These are phyloP conservation scores for Allophyes oxyacanthae DNA, from an alignment of 2,888 invertebrate genomes.

Conservation along the genomic window DNA sequence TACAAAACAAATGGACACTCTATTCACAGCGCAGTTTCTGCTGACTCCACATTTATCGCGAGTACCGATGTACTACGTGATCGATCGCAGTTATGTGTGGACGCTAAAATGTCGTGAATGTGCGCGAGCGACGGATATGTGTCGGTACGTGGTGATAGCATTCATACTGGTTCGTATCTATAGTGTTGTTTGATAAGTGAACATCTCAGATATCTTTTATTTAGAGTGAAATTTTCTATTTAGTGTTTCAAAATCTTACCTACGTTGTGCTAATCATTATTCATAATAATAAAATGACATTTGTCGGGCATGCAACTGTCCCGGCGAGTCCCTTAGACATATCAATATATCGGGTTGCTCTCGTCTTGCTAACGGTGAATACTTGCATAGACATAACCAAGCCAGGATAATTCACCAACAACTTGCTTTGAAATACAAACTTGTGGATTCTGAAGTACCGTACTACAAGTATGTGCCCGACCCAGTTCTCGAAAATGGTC, in stretches of 20 bases:
- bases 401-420: no score
- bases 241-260: neutral
- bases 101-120: constrained; percentile 72
- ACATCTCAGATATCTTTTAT: constrained; percentile 14
- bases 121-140: constrained; percentile 69
- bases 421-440: no score
- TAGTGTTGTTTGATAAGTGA: constrained; percentile 45
- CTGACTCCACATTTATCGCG: constrained; percentile 54
- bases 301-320: no score
- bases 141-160: constrained; percentile 73
- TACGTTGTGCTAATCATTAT: constrained; percentile 6
- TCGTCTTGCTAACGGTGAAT: no score
- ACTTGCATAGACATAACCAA: no score
- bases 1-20: constrained; percentile 27
- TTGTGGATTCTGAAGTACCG: no score
- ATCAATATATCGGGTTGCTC: no score
- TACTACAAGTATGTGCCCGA: no score
- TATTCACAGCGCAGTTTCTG: constrained; percentile 45
- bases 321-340: no score
- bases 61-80: constrained; percentile 67
- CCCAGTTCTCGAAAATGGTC: no score
- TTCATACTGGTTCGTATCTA: constrained; percentile 75
- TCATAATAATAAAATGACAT: no score
- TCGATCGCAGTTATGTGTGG: constrained; percentile 48
- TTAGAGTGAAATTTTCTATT: constrained; percentile 13